Evolutionary conservation across 1,140 invertebrate species (phyloP).

Genomic region (Psix sp.): DNA sequence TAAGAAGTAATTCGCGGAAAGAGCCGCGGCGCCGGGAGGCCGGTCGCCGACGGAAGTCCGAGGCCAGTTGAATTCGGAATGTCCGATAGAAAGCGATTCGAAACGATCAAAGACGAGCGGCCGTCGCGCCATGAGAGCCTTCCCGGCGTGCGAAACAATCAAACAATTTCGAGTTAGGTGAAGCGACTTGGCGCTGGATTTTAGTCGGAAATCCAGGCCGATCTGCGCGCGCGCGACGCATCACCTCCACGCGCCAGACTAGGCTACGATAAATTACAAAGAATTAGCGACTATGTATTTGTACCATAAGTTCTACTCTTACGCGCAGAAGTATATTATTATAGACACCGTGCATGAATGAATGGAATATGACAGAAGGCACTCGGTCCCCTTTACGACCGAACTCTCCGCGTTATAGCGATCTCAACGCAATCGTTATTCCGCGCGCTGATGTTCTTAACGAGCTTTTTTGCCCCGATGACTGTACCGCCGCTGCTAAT

Average conservation of each 20-base stretch:
- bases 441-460: slow-evolving; percentile 71
- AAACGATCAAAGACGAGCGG: slow-evolving; percentile 1
- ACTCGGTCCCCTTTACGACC: slow-evolving; percentile 77
- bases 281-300: slow-evolving; percentile 61
- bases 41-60: slow-evolving; percentile 15
- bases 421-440: slow-evolving; percentile 67
- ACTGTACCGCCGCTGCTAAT: slow-evolving; percentile 60
- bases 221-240: no score
- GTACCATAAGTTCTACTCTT: slow-evolving; percentile 64
- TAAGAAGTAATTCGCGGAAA: slow-evolving; percentile 16
- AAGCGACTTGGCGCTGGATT: slow-evolving; percentile 20
- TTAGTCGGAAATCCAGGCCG: no score
- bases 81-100: slow-evolving; percentile 15
- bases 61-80: slow-evolving; percentile 36
- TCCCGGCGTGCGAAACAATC: slow-evolving; percentile 21
- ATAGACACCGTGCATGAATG: slow-evolving; percentile 63
- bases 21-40: neutral
- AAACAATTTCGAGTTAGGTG: slow-evolving; percentile 30
- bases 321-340: slow-evolving; percentile 61
- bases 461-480: slow-evolving; percentile 74
- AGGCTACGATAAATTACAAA: slow-evolving; percentile 58
- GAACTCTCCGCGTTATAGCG: slow-evolving; percentile 74
- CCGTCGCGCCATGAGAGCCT: neutral
- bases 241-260: no score
- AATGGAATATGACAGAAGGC: slow-evolving; percentile 69